Evolutionary conservation across 2,113 vertebrate species (phyloP), one percentile per base, ranked within the genome.

Genomic region (Lontra canadensis): DNA sequence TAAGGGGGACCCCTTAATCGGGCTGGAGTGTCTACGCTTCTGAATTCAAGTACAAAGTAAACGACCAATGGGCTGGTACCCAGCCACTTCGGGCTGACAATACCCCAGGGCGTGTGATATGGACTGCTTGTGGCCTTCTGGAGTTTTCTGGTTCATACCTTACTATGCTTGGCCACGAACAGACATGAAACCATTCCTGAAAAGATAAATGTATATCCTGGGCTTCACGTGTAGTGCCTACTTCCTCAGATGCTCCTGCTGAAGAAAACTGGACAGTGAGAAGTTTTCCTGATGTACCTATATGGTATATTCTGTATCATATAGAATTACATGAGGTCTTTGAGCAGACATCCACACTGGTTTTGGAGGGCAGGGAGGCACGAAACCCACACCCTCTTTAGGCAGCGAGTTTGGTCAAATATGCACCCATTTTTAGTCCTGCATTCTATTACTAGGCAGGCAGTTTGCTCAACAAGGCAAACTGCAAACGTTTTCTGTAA

Each of bases 401-500:
- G 71, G 83, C 23, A 81, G 29, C 13, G 10, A 92, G 61, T 71
- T 82, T 90, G 36, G 81, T 84, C 52, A 88, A 5, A 47, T 21
- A 42, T 49, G 73, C 80, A 61, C 52, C 52, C 87, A 93, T 90
- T 93, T 61, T 95, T 81, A 98, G 93, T 55, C 23, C 42, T 81
- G 26, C 4, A 57, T 65, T 88, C n/a, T 94, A 86, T 9, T 61
- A 34, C 90, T 90, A 79, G 59, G 78, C 12, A 86, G 92, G 73
- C 74, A 42, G 63, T 90, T 82, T 88, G 88, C 69, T 96, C 90
- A 96, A 84, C 79, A 90, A 84, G 90, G 74, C 67, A 90, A 92
- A 94, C 4, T 81, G 78, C 69, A 89, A 96, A 73, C 36, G 47
- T 82, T 96, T 97, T 85, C 63, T 55, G 81, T 96, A 94, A 96